Percentiles rank a stretch among this genome's conserved stretches.
These are phyloP conservation scores for Saturnia pavonia DNA, from an alignment of 2,888 invertebrate genomes.

Conservation along the genomic window DNA sequence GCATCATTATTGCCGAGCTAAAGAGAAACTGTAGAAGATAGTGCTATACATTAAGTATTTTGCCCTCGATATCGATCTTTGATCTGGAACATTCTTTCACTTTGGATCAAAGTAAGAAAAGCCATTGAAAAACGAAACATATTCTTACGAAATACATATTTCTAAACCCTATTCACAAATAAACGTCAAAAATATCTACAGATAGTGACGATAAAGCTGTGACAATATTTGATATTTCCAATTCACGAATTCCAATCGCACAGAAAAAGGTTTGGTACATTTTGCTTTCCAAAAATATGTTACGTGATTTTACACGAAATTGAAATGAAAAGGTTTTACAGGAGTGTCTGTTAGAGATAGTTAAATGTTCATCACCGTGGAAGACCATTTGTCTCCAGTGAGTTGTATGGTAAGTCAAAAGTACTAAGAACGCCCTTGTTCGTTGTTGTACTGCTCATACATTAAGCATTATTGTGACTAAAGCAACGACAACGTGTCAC, in stretches of 20 bases:
- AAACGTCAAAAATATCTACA: background rate
- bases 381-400: constrained; percentile 2
- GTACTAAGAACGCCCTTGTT: constrained; percentile 19
- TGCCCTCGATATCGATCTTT: no score
- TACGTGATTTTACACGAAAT: background rate
- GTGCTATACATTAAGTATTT: no score
- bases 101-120: background rate
- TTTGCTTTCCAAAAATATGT: no score
- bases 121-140: background rate
- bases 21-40: no score
- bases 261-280: background rate
- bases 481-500: constrained; percentile 18
- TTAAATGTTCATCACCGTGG: background rate
- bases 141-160: background rate
- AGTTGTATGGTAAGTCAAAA: constrained; percentile 2
- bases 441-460: constrained; percentile 25
- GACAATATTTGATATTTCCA: background rate
- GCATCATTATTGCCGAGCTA: no score
- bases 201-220: background rate
- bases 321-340: background rate
- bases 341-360: background rate
- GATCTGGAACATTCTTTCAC: no score
- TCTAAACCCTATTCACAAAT: background rate
- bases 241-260: background rate
- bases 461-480: constrained; percentile 29